A percentile compares a stretch with the other conserved stretches of the same genome.
Evolutionary conservation across 2,888 invertebrate genomes (phyloP).

Genomic region (Harpalus rubripes): DNA sequence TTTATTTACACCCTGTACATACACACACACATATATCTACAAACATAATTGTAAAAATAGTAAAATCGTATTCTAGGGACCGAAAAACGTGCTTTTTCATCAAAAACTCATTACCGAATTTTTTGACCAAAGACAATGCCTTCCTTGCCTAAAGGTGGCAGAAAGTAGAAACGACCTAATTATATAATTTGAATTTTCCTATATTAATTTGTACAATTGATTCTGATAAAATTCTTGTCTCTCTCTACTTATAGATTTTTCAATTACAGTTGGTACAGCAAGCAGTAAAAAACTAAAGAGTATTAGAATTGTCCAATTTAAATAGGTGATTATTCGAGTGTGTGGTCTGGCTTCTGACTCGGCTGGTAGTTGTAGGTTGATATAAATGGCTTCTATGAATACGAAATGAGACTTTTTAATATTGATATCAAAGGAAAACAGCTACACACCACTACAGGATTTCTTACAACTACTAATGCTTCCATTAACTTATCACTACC

Average conservation of each 20-base stretch:
- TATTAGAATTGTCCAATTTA: slow-evolving; percentile 61
- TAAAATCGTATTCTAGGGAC: too few relatives aligned
- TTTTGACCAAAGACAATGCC: too few relatives aligned
- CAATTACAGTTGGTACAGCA: slow-evolving; percentile 30
- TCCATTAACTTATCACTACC: slow-evolving; percentile 33
- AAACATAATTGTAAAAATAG: too few relatives aligned
- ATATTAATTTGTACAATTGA: not conserved
- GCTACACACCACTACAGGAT: slow-evolving; percentile 30
- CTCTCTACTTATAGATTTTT: not conserved
- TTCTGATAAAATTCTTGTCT: not conserved
- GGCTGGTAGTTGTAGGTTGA: slow-evolving; percentile 63
- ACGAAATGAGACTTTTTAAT: slow-evolving; percentile 66
- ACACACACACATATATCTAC: too few relatives aligned
- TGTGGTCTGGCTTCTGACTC: slow-evolving; percentile 64
- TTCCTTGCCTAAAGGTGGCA: too few relatives aligned
- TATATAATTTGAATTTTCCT: too few relatives aligned
- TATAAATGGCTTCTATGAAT: slow-evolving; percentile 67
- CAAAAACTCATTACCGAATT: too few relatives aligned
- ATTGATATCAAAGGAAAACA: slow-evolving; percentile 60
- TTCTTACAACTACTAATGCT: slow-evolving; percentile 40
- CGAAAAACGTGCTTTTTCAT: too few relatives aligned
- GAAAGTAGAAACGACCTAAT: too few relatives aligned
- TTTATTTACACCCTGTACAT: too few relatives aligned
- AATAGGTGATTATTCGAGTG: slow-evolving; percentile 61
- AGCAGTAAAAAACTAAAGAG: slow-evolving; percentile 29